A percentile compares a stretch with the other conserved stretches of the same genome.
phyloP scores from a whole-genome alignment of 2,797 vertebrate species.

The Geotrypetes seraphini region DNA sequence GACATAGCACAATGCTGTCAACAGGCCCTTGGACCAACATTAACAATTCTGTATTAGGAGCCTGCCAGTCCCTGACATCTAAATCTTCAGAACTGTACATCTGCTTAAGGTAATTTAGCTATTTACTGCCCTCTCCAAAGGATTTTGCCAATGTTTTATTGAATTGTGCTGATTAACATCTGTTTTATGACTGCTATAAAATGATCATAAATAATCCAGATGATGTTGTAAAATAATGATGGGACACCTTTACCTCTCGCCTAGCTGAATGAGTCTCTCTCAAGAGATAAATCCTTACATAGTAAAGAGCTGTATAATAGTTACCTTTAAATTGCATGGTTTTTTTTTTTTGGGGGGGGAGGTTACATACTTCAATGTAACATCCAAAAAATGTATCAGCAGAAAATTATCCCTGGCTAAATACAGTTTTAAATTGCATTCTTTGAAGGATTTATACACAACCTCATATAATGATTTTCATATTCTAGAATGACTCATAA shows the following conservation, averaged over 20 bases:
- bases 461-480: too few species aligned
- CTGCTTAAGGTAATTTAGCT: background rate
- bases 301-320: too few species aligned
- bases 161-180: conserved; percentile 14
- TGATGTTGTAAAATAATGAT: conserved; percentile 2
- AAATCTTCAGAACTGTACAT: background rate
- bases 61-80: background rate
- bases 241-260: background rate
- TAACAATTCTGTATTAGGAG: background rate
- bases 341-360: too few species aligned
- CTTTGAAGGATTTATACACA: too few species aligned
- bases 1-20: too few species aligned
- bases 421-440: too few species aligned
- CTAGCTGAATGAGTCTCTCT: background rate
- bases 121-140: conserved; percentile 3
- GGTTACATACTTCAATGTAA: too few species aligned
- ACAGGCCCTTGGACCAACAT: too few species aligned
- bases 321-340: too few species aligned
- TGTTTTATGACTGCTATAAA: conserved; percentile 3
- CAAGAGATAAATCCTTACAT: background rate
- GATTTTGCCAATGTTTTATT: background rate
- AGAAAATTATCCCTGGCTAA: too few species aligned
- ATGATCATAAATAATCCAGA: background rate
- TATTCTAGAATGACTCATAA: too few species aligned
- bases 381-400: too few species aligned